A percentile compares a stretch with the other conserved stretches of the same genome.
These are phyloP conservation scores for Leucopternis melanops DNA, from an alignment of 2,113 vertebrate genomes.

Conservation along the genomic window DNA sequence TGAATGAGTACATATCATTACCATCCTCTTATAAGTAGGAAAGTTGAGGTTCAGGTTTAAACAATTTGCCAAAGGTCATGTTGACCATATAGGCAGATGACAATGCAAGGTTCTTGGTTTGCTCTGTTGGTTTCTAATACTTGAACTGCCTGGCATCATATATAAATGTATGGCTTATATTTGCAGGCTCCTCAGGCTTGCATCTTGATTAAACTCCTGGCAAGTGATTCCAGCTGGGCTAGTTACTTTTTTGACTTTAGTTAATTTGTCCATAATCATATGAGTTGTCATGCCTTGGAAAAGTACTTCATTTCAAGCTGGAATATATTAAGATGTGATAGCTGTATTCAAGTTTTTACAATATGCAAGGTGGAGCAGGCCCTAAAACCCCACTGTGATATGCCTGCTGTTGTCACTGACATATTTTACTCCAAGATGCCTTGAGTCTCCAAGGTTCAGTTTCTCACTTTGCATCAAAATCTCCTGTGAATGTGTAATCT, in stretches of 20 bases:
- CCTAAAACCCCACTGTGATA: neutral
- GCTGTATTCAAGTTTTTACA: neutral
- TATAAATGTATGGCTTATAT: neutral
- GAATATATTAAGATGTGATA: neutral
- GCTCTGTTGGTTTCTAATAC: neutral
- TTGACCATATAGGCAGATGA: neutral
- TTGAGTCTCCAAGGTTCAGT: neutral
- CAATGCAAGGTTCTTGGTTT: neutral
- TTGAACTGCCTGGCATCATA: neutral
- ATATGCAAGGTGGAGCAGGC: neutral
- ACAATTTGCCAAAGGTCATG: neutral
- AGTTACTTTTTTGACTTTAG: neutral
- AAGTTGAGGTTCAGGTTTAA: neutral
- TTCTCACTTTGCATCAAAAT: neutral
- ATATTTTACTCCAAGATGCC: neutral
- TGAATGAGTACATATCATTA: neutral
- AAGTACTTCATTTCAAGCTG: neutral
- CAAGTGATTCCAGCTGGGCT: neutral
- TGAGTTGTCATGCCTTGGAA: neutral
- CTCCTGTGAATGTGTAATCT: neutral
- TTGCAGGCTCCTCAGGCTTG: neutral
- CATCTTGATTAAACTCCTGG: neutral
- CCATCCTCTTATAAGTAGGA: neutral
- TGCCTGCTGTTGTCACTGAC: neutral
- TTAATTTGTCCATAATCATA: neutral